phyloP scores from a whole-genome alignment of 2,797 vertebrate species.

The Heliangelus exortis region DNA sequence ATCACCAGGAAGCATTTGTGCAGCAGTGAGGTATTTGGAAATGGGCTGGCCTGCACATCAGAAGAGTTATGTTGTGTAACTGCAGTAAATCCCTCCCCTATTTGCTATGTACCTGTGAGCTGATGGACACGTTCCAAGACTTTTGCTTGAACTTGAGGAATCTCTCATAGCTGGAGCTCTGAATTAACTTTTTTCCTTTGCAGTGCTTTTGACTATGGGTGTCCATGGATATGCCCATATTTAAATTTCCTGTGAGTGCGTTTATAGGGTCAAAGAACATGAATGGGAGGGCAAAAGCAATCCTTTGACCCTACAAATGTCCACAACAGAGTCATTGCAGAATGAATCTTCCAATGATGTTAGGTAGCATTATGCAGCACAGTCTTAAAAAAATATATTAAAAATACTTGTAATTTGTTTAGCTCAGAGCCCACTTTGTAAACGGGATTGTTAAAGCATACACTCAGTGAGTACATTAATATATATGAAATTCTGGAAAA shows the following conservation, averaged over 20 bases:
- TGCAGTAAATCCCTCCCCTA: neutral
- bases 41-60: neutral
- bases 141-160: neutral
- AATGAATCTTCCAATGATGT: neutral
- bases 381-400: neutral
- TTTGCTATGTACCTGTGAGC: neutral
- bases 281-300: neutral
- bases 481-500: neutral
- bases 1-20: conserved; percentile 50
- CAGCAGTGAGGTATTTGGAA: conserved; percentile 32
- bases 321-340: neutral
- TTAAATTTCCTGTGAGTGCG: neutral
- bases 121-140: neutral
- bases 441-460: neutral
- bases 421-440: neutral
- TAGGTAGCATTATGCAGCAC: neutral
- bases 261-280: neutral
- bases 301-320: neutral
- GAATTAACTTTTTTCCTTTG: neutral
- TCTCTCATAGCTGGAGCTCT: neutral
- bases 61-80: conserved; percentile 35
- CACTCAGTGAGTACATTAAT: neutral
- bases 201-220: neutral
- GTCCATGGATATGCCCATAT: neutral
- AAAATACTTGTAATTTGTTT: neutral